Conservation (phyloP, 2,888 invertebrate species). For the Lepidocyrtoides sp. region DNA sequence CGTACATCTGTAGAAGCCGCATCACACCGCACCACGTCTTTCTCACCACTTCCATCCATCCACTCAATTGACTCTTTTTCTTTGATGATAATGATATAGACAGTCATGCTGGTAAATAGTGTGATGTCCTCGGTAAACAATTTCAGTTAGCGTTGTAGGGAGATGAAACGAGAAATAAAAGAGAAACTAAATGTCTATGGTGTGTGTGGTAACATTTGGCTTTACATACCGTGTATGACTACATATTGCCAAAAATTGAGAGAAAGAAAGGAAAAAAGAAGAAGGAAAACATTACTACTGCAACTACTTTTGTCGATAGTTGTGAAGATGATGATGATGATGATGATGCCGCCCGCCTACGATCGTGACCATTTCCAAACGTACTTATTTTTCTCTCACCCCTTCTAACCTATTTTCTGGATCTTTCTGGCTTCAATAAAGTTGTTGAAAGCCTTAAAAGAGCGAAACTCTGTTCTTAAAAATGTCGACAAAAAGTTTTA, state of each 20-base stretch:
- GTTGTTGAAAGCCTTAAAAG: slow-evolving; percentile 34
- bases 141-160: background rate
- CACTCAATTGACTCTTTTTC: slow-evolving; percentile 5
- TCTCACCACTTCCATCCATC: background rate
- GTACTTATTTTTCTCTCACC: background rate
- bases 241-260: background rate
- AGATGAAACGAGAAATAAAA: background rate
- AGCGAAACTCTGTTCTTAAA: background rate
- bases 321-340: background rate
- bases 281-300: background rate
- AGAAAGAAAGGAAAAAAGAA: background rate
- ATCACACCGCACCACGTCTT: background rate
- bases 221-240: no score
- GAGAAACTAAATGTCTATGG: background rate
- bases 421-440: background rate
- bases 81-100: background rate
- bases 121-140: background rate
- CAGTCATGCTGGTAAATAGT: background rate
- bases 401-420: background rate
- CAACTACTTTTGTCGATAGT: slow-evolving; percentile 1
- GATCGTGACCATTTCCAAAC: background rate
- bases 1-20: background rate
- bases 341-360: background rate
- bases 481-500: background rate
- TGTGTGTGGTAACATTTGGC: background rate